Evolutionary conservation across 2,113 vertebrate genomes (phyloP), one percentile per base, ranked within the genome.

Genomic region (Tachuris rubrigastra): DNA sequence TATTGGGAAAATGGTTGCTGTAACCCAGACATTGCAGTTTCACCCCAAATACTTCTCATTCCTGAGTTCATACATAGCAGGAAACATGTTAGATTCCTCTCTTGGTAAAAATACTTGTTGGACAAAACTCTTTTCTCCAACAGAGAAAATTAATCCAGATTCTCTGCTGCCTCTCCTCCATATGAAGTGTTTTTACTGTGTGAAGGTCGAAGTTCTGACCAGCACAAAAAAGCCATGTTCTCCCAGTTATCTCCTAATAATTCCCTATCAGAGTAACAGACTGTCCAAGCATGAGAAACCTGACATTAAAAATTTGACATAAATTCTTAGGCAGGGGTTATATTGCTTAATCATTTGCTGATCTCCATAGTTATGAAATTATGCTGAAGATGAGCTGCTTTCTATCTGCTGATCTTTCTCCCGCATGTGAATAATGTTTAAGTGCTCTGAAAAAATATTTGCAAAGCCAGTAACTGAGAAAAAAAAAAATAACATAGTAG

Each of bases 141-240:
- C 21, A 47, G 37, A 65, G 27, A 25, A 58, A 18, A 52, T 33
- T 7, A 63, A 60, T 24, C 19, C 56, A 39, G 20, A 42, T 25
- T 28, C 2, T 8, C 1, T 2, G 5, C 12, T 5, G 1, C 6
- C 35, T 13, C 39, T 39, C 33, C 52, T 28, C 14, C 44, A 44
- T 24, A 15, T 5, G 2, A 35, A 68, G 5, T 5, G 14, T 11
- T 60, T 37, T 19, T 14, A 5, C 37, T 42, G 31, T 8, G 31
- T 33, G 31, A 44, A 49, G 8, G 12, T 31, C 0, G 0, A 35
- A 73, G 44, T 9, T 63, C 27, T 49, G 58, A 37, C 12, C 2
- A 2, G 9, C 3, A 2, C 31, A 53, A 28, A 58, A 35, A 77
- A 53, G 1, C 16, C 58, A 4, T 30, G 22, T 44, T 73, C 11